phyloP scores from a whole-genome alignment of 2,888 invertebrate species.

The Panopea generosa region DNA sequence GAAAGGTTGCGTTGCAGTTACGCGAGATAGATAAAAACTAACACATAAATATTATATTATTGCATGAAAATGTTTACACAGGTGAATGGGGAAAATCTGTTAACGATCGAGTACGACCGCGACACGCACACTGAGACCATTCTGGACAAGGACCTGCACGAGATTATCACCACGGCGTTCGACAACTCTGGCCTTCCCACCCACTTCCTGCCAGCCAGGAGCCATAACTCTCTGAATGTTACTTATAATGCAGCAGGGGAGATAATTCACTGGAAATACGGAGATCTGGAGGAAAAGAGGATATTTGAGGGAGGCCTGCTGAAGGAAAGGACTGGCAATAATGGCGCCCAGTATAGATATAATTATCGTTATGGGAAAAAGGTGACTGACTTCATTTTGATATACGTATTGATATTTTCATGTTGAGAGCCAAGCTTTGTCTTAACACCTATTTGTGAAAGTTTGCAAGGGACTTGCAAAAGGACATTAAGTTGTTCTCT shows the following conservation, averaged over 20 bases:
- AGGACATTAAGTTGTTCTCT: too few species aligned
- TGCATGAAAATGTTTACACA: conserved; percentile 80
- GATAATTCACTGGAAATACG: conserved; percentile 97
- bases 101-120: conserved; percentile 97
- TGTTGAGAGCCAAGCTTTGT: too few species aligned
- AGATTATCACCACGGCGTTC: conserved; percentile 94
- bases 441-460: too few species aligned
- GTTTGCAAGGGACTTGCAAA: too few species aligned
- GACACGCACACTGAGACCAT: conserved; percentile 95
- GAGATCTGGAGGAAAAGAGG: conserved; percentile 94
- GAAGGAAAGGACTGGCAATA: conserved; percentile 94
- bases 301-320: conserved; percentile 95
- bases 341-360: conserved; percentile 96
- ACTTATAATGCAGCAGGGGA: conserved; percentile 95
- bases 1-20: too few species aligned
- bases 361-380: conserved; percentile 94
- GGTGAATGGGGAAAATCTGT: conserved; percentile 96
- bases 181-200: conserved; percentile 96
- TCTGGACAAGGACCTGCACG: conserved; percentile 93
- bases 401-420: too few species aligned
- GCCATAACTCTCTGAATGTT: conserved; percentile 89
- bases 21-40: too few species aligned
- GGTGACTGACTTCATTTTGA: conserved; percentile 74
- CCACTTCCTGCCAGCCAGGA: conserved; percentile 76
- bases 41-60: too few species aligned